Evolutionary conservation across 2,113 vertebrate genomes (phyloP).

Genomic region (Cyphomyrus plagiostoma): DNA sequence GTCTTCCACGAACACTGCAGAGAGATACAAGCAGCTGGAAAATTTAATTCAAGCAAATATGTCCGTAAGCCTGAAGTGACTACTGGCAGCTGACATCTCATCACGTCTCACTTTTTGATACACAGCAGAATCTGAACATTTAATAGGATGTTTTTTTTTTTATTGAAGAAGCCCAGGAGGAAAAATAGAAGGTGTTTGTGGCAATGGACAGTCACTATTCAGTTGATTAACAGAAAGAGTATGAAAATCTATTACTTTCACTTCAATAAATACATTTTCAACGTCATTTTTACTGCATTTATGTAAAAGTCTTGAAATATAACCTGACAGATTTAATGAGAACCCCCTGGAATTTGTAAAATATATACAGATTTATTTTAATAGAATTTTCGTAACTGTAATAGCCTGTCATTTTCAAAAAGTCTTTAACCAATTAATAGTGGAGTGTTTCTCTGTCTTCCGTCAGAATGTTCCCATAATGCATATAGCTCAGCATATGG

Average conservation of each 20-base stretch:
- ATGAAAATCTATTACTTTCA: background rate
- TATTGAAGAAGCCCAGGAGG: background rate
- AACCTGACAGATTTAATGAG: background rate
- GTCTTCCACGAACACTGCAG: background rate
- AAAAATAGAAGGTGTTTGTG: background rate
- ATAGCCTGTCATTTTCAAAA: conserved; percentile 4
- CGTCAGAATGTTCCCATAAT: background rate
- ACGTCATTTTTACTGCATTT: background rate
- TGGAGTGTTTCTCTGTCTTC: background rate
- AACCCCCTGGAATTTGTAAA: background rate
- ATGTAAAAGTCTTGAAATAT: background rate
- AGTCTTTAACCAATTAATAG: background rate
- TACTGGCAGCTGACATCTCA: background rate
- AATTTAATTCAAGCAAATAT: background rate
- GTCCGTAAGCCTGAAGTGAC: background rate
- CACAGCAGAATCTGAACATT: background rate
- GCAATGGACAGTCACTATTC: background rate
- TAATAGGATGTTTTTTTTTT: background rate
- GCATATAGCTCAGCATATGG: background rate
- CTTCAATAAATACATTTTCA: background rate
- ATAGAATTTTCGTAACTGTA: background rate
- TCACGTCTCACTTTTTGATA: background rate
- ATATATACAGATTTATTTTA: conserved; percentile 10
- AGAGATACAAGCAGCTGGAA: background rate
- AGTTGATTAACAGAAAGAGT: background rate